Evolutionary conservation across 2,113 vertebrate species (phyloP), one percentile per base, ranked within the genome.

Genomic region (Anseranas semipalmata): DNA sequence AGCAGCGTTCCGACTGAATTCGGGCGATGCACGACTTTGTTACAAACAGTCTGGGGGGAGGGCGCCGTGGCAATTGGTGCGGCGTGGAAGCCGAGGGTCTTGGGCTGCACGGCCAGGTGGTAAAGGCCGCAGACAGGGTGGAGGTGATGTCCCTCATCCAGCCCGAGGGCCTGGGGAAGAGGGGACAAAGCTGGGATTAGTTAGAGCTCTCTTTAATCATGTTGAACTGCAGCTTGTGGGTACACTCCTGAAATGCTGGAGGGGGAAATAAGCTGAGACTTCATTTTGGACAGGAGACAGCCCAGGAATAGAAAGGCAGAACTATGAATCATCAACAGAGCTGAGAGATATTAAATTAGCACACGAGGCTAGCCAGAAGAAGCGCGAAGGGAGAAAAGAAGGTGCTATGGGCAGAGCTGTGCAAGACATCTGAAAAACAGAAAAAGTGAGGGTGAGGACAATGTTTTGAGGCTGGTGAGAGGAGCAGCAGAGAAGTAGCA

Each of bases 261-360:
- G 67, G 86, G 79, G 75, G 81, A 92, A 90, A 96, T 75, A 92
- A 96, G 93, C 95, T 92, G 95, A 94, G 93, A 27, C 75, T 96
- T 96, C 93, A 52, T 86, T 95, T 96, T 96, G 96, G 96, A 96
- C 93, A 96, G 89, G 76, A 96, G 96, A 80, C 75, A 80, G 93
- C 89, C 86, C 91, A 95, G 93, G 89, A 96, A 96, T 96, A 96
- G 96, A 95, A 95, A 92, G 82, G 86, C 95, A 96, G 95, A 92
- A 59, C 76, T 83, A 83, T 95, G 95, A 96, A 95, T 96, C 96
- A 96, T 96, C 93, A 52, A 25, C 65, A 4, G 88, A 85, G 85
- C 85, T 76, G 83, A 83, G 83, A 82, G 83, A 79, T 10, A 10
- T 92, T 94, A 83, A 76, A 77, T 76, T 24, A 76, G 90, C 90